These are phyloP conservation scores for Paedocypris micromegethes DNA, from an alignment of 2,797 vertebrate genomes.

Conservation along the genomic window DNA sequence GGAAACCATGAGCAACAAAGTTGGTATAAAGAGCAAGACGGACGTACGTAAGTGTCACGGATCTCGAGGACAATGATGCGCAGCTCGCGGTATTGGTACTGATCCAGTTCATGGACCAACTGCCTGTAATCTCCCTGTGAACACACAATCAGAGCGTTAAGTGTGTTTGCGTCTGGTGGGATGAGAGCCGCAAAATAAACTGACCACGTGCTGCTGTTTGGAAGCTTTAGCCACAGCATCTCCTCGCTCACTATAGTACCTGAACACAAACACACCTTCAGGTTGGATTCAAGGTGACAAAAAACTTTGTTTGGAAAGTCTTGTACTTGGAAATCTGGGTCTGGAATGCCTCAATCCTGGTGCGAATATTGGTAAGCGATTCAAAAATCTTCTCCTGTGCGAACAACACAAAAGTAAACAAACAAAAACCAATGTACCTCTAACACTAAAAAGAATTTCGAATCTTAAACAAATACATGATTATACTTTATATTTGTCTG, in stretches of 20 bases:
- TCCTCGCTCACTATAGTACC: slow-evolving; percentile 84
- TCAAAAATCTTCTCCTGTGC: slow-evolving; percentile 88
- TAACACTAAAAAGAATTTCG: no score
- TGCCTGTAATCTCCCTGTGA: slow-evolving; percentile 82
- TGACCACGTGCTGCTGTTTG: slow-evolving; percentile 84
- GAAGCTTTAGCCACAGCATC: slow-evolving; percentile 86
- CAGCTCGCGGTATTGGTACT: slow-evolving; percentile 78
- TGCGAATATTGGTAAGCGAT: slow-evolving; percentile 78
- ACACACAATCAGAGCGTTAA: neutral
- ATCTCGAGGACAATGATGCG: slow-evolving; percentile 80
- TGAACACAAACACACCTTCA: slow-evolving; percentile 47
- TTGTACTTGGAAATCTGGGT: slow-evolving; percentile 86
- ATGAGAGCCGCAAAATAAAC: slow-evolving; percentile 42
- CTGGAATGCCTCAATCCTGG: slow-evolving; percentile 82
- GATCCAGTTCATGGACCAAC: slow-evolving; percentile 83
- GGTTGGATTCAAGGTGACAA: neutral
- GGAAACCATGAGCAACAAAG: no score
- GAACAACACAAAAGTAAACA: neutral
- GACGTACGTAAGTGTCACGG: slow-evolving; percentile 78
- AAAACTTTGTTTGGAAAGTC: neutral
- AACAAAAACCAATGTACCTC: no score
- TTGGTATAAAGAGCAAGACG: no score
- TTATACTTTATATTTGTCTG: no score
- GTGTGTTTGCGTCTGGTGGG: neutral
- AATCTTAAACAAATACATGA: no score